Percentiles rank a stretch among this genome's conserved stretches.
Conservation (phyloP, 2,888 invertebrate species). For the Ornithoptera priamus region DNA sequence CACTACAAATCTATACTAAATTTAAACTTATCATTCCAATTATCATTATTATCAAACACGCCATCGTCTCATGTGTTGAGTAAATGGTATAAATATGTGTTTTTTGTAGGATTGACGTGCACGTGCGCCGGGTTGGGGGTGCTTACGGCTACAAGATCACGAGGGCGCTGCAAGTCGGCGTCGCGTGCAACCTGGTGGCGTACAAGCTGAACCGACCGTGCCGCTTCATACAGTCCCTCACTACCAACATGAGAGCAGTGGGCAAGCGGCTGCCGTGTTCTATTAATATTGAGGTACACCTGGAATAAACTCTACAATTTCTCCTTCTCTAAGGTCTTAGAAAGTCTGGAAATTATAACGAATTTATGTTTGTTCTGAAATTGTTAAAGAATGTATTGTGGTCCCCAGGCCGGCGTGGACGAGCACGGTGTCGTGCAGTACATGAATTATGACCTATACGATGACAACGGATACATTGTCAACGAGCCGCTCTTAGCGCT, state of each 20-base stretch:
- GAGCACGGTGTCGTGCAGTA: conserved; percentile 84
- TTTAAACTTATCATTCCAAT: no score
- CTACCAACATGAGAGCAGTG: conserved; percentile 80
- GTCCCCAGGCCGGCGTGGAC: conserved; percentile 72
- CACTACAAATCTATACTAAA: no score
- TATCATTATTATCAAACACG: no score
- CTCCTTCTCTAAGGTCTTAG: no score
- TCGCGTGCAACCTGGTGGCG: conserved; percentile 83
- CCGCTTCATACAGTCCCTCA: conserved; percentile 82
- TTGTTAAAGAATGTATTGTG: no score
- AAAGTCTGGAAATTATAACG: no score
- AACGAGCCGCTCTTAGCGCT: conserved; percentile 74
- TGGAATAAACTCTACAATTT: not conserved
- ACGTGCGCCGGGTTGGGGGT: conserved; percentile 55
- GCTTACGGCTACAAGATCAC: conserved; percentile 87
- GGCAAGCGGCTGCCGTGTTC: conserved; percentile 78
- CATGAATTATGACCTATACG: conserved; percentile 76
- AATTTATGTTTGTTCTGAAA: no score
- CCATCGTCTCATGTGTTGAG: no score
- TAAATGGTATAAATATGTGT: no score
- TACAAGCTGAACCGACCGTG: conserved; percentile 82
- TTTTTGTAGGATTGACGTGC: conserved; percentile 82
- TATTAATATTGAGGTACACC: conserved; percentile 70
- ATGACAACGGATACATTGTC: conserved; percentile 75
- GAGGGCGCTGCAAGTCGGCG: conserved; percentile 75